Conservation (phyloP, 2,888 invertebrate genomes). For the Euplexia lucipara region DNA sequence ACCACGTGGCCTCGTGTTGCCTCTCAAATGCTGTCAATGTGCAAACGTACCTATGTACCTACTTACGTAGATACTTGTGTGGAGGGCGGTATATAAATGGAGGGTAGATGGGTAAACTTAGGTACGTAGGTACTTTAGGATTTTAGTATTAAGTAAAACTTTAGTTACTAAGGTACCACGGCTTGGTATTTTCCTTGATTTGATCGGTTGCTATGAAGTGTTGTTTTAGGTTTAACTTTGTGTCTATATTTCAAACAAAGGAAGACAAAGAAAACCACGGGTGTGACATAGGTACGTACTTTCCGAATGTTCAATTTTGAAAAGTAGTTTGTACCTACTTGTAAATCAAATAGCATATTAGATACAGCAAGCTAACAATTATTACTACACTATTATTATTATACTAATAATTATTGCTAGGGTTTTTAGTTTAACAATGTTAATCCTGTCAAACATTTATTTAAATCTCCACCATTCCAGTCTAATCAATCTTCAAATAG, state of each 20-base stretch:
- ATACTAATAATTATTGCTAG: too few relatives aligned
- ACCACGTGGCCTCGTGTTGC: constrained; percentile 82
- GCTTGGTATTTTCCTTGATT: not conserved
- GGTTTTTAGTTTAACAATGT: too few relatives aligned
- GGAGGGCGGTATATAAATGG: constrained; percentile 20
- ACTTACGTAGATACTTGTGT: constrained; percentile 13
- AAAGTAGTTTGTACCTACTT: not conserved
- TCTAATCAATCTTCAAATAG: too few relatives aligned
- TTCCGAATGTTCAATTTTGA: not conserved
- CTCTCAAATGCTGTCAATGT: constrained; percentile 74
- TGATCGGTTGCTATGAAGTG: not conserved
- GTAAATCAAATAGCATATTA: not conserved
- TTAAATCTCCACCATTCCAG: not conserved
- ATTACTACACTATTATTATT: too few relatives aligned
- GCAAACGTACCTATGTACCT: constrained; percentile 41
- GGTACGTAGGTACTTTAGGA: not conserved
- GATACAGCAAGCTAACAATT: too few relatives aligned
- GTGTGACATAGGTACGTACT: too few relatives aligned
- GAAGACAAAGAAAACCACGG: constrained; percentile 11
- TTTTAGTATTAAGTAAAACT: constrained; percentile 2
- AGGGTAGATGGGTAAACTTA: constrained; percentile 15
- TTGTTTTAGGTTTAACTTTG: not conserved
- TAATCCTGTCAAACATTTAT: not conserved
- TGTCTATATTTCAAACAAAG: not conserved
- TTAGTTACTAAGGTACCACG: not conserved